phyloP scores from a whole-genome alignment of 2,113 vertebrate species.

The Anoplopoma fimbria region DNA sequence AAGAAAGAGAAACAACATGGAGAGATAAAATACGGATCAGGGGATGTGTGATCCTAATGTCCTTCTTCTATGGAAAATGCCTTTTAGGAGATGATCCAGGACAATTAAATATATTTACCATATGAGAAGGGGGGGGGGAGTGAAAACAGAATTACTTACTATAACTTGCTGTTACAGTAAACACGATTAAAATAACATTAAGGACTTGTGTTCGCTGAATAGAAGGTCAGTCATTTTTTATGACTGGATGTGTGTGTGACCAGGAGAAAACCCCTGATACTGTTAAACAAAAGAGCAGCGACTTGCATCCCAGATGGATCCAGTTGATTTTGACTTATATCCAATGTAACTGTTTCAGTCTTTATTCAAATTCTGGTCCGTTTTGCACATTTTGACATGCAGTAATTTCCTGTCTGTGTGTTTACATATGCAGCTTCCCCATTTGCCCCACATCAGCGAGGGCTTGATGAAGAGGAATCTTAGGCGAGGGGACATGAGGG shows the following conservation, averaged over 20 bases:
- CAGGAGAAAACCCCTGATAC: slow-evolving; percentile 47
- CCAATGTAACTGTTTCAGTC: background rate
- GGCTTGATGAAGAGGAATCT: slow-evolving; percentile 97
- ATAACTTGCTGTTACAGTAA: slow-evolving; percentile 38
- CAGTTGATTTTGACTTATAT: background rate
- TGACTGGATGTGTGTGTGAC: slow-evolving; percentile 6
- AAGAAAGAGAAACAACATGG: background rate
- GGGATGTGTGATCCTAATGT: background rate
- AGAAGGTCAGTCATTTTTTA: slow-evolving; percentile 24
- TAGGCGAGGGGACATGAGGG: slow-evolving; percentile 92
- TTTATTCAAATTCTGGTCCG: background rate
- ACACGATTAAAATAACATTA: slow-evolving; percentile 9
- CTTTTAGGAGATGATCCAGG: background rate
- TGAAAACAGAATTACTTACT: slow-evolving; percentile 6
- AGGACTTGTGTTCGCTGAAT: slow-evolving; percentile 21
- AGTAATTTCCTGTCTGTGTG: slow-evolving; percentile 11
- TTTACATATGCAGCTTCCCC: slow-evolving; percentile 87
- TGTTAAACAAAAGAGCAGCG: background rate
- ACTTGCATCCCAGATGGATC: background rate
- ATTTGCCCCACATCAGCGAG: slow-evolving; percentile 97
- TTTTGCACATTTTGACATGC: slow-evolving; percentile 2
- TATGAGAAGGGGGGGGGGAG: background rate
- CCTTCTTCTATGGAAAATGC: background rate
- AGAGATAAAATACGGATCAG: background rate
- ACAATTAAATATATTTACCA: background rate